phyloP scores from a whole-genome alignment of 2,797 vertebrate genomes.

The Channa striata region DNA sequence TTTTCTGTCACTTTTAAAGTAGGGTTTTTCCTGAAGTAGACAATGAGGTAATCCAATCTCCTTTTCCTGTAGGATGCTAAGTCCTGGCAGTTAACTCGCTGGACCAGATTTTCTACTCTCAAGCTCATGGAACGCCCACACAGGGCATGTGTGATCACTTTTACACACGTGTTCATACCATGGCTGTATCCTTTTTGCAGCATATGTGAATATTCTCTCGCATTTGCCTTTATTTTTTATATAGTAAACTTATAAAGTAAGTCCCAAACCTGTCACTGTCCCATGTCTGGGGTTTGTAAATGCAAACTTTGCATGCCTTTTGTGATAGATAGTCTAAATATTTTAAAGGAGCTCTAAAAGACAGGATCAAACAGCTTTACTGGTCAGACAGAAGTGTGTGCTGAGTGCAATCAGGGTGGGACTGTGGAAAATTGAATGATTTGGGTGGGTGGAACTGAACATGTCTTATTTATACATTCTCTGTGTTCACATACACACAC shows the following conservation, averaged over 20 bases:
- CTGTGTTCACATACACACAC: background rate
- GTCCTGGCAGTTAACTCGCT: conserved; percentile 72
- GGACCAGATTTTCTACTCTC: conserved; percentile 71
- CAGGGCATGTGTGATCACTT: conserved; percentile 42
- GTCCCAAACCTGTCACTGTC: conserved; percentile 24
- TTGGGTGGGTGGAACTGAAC: conserved; percentile 27
- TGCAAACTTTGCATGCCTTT: conserved; percentile 8
- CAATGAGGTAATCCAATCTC: conserved; percentile 65
- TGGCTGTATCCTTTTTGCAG: conserved; percentile 8
- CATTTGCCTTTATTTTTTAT: conserved; percentile 41
- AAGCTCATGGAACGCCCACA: conserved; percentile 38
- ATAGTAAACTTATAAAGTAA: conserved; percentile 1
- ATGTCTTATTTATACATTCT: conserved; percentile 51
- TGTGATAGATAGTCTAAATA: conserved; percentile 21
- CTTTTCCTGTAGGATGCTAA: conserved; percentile 58
- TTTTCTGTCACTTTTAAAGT: background rate
- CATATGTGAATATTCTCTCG: conserved; percentile 45
- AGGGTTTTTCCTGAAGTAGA: conserved; percentile 42
- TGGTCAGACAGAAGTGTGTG: conserved; percentile 41
- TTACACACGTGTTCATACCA: conserved; percentile 33
- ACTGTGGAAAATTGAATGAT: conserved; percentile 69
- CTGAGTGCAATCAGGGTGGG: conserved; percentile 58
- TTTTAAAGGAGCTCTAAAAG: conserved; percentile 13
- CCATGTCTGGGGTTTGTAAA: conserved; percentile 15
- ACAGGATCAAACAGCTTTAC: conserved; percentile 9